Evolutionary conservation across 2,888 invertebrate species (phyloP).

Genomic region (Suillia variegata): DNA sequence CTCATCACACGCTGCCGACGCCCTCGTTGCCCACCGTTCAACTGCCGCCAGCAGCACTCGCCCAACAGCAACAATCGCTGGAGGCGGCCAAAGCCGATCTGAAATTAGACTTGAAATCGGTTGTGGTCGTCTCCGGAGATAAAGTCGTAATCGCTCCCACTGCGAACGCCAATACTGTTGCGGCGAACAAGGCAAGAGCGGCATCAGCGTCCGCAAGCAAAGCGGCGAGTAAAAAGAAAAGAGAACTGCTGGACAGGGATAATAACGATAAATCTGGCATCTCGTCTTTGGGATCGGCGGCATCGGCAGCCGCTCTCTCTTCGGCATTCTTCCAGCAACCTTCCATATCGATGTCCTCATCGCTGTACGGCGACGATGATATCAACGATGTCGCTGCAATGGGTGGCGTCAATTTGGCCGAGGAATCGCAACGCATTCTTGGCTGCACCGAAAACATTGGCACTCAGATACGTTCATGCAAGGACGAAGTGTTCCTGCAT

Average conservation of each 20-base stretch:
- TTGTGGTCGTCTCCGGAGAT: constrained; percentile 25
- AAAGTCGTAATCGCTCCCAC: too few relatives aligned
- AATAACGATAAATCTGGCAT: constrained; percentile 40
- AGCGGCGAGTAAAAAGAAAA: constrained; percentile 76
- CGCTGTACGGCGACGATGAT: constrained; percentile 83
- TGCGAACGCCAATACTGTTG: too few relatives aligned
- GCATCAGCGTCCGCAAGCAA: constrained; percentile 61
- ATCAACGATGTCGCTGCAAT: constrained; percentile 99
- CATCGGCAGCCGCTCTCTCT: constrained; percentile 53
- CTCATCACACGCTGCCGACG: constrained; percentile 36
- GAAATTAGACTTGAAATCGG: constrained; percentile 42
- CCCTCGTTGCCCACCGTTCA: constrained; percentile 56
- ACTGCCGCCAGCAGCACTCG: constrained; percentile 46
- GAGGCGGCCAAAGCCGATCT: constrained; percentile 28
- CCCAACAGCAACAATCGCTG: constrained; percentile 23
- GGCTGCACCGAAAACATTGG: constrained; percentile 89
- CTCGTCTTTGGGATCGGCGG: constrained; percentile 34
- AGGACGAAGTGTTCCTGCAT: constrained; percentile 88
- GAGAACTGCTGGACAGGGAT: constrained; percentile 70
- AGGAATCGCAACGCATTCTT: constrained; percentile 93
- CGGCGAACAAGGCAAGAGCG: constrained; percentile 46
- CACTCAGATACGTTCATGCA: constrained; percentile 87
- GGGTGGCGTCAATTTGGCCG: constrained; percentile 97
- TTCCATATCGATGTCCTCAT: constrained; percentile 62
- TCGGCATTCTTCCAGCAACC: constrained; percentile 64